Evolutionary conservation across 2,888 invertebrate species (phyloP), one percentile per base, ranked within the genome.

Genomic region (Drosophila hamatofila): DNA sequence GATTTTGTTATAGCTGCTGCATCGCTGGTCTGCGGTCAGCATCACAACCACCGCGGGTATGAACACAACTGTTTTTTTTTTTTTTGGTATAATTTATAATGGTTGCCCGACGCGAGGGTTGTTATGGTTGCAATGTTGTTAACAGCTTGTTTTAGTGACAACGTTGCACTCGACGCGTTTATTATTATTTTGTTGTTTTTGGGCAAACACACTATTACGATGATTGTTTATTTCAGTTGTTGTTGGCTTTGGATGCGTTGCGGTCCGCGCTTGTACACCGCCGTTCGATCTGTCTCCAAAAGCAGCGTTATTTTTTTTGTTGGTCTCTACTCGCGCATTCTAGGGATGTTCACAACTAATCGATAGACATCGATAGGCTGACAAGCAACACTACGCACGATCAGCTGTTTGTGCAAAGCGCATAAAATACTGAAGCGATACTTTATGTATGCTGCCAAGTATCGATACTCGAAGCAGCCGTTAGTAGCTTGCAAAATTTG

Each of bases 201-300:
- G n/a, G 35, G 37, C 52, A 46, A 42, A 55, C 48, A 60, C 44
- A 68, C 44, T 42, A 68, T 42, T 39, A 42, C 37, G 44, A 39
- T 61, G 48, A 14, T 27, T 63, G 69, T 69, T 59, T 62, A 65
- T 30, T 46, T 23, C 21, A 51, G 51, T 54, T 67, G 42, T 70
- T 46, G 30, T 46, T 74, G 71, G 25, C 60, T 61, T 25, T 27
- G 37, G 56, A n/a, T 51, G 52, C 62, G 75, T 48, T 67, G 66
- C 75, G 71, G 60, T 78, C 78, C 78, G 77, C 77, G 75, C 75
- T 59, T 75, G 78, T 55, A 49, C 57, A 67, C 75, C 71, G 75
- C 78, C 63, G 60, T 67, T 78, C 46, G 63, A 75, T 67, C 63
- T 78, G 78, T 64, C 46, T 61, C 49, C 57, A 48, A 70, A 74